Conservation (phyloP, 2,888 invertebrate species). For the Griposia aprilina region DNA sequence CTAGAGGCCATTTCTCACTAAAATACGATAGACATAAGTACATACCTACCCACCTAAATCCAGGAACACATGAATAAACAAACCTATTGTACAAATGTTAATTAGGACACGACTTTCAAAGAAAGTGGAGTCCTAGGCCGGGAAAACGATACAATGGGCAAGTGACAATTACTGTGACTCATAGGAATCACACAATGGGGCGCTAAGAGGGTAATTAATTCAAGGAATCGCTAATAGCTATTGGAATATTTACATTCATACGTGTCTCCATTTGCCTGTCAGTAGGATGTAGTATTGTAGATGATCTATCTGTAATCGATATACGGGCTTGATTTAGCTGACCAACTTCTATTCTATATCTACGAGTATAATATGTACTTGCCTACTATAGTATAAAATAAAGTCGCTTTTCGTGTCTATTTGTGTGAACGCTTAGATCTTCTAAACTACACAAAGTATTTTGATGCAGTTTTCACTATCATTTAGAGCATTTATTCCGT, state of each 20-base stretch:
- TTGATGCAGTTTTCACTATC: too few species aligned
- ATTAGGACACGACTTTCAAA: constrained; percentile 43
- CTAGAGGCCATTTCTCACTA: neutral
- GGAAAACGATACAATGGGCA: constrained; percentile 20
- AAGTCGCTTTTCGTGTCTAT: neutral
- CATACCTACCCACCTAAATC: neutral
- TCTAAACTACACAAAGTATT: neutral
- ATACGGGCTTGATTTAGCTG: neutral
- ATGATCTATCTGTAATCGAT: neutral
- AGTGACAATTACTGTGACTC: constrained; percentile 44
- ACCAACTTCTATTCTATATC: neutral
- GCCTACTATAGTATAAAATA: too few species aligned
- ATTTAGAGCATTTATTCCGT: neutral
- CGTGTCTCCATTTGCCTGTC: constrained; percentile 16
- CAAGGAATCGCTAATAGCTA: constrained; percentile 39
- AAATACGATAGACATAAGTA: neutral
- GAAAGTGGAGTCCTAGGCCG: constrained; percentile 28
- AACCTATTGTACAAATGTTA: constrained; percentile 39
- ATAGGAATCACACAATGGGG: constrained; percentile 40
- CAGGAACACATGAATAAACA: constrained; percentile 33
- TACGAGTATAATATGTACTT: too few species aligned
- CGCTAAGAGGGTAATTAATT: constrained; percentile 37
- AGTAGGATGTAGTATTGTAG: too few species aligned
- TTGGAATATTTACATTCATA: constrained; percentile 43
- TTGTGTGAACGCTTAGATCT: neutral